Evolutionary conservation across 1,140 invertebrate species (phyloP).

Genomic region (Dreissena polymorpha): DNA sequence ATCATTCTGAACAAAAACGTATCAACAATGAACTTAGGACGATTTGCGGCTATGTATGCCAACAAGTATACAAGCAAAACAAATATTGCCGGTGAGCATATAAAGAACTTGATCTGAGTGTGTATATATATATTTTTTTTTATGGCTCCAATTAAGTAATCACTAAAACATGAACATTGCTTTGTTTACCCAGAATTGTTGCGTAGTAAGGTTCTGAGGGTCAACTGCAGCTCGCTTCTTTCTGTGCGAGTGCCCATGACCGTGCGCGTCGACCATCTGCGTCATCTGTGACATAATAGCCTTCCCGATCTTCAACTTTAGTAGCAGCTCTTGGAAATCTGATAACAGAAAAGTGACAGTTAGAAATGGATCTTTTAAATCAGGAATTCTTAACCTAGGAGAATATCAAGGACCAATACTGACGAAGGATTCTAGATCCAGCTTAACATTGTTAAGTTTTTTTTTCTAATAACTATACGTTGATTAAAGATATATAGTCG

Average conservation of each 20-base stretch:
- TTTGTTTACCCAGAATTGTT: conserved; percentile 24
- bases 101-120: no score
- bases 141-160: no score
- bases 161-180: no score
- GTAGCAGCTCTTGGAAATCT: conserved; percentile 29
- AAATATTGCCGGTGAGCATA: no score
- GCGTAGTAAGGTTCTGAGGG: not conserved
- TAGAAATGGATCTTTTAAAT: not conserved
- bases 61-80: not conserved
- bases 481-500: no score
- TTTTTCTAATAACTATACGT: no score
- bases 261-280: not conserved
- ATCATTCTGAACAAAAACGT: conserved; percentile 36
- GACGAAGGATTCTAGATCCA: no score
- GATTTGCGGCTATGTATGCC: no score
- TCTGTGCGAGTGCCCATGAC: conserved; percentile 32
- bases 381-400: no score
- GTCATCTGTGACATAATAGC: not conserved
- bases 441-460: no score
- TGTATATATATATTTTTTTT: no score
- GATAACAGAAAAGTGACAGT: not conserved
- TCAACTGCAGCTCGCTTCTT: conserved; percentile 8
- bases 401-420: no score
- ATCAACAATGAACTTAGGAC: not conserved
- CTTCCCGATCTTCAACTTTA: conserved; percentile 27